Conservation (phyloP, 2,888 invertebrate species). For the Theretra japonica region DNA sequence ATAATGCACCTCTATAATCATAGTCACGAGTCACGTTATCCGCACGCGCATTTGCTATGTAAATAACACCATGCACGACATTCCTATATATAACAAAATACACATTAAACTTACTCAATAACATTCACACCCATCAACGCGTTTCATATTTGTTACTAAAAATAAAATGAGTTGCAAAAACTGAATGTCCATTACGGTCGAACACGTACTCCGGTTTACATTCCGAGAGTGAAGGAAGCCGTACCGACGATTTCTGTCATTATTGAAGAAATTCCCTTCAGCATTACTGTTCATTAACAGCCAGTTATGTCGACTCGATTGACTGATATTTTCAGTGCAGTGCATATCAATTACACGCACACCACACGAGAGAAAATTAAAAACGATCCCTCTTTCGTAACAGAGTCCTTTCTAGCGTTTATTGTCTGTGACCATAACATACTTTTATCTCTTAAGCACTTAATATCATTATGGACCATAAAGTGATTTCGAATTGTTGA, state of each 20-base stretch:
- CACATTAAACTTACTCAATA: constrained; percentile 54
- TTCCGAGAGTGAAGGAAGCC: constrained; percentile 39
- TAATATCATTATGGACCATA: constrained; percentile 61
- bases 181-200: constrained; percentile 48
- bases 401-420: constrained; percentile 65
- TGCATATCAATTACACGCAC: constrained; percentile 54
- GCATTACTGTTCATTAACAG: constrained; percentile 48
- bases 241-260: constrained; percentile 44
- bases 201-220: constrained; percentile 51
- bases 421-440: constrained; percentile 3
- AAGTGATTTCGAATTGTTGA: constrained; percentile 53
- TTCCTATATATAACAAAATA: constrained; percentile 53
- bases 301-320: constrained; percentile 43
- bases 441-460: constrained; percentile 36
- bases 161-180: constrained; percentile 54
- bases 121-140: constrained; percentile 47
- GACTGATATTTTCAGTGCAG: constrained; percentile 62
- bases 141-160: constrained; percentile 51
- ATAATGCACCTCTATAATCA: constrained; percentile 72
- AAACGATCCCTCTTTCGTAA: constrained; percentile 61
- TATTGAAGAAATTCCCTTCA: constrained; percentile 46
- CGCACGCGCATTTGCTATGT: constrained; percentile 69
- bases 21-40: constrained; percentile 70
- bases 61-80: constrained; percentile 71
- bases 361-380: constrained; percentile 59